Conservation (phyloP, 2,888 invertebrate genomes). For the Apodemia hepburni region DNA sequence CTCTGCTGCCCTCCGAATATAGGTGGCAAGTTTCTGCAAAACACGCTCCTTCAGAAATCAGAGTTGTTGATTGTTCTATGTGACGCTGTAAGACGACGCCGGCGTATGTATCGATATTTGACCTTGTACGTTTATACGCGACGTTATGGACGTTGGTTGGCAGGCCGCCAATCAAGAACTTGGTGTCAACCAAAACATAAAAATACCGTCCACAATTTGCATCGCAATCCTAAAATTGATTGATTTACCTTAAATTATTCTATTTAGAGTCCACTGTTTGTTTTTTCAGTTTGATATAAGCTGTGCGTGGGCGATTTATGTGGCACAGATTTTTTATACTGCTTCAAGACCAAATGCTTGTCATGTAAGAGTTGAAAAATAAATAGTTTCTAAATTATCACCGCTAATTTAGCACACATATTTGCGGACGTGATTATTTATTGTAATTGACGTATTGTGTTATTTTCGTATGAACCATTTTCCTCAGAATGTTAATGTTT, state of each 20-base stretch:
- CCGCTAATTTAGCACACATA: neutral
- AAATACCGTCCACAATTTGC: slow-evolving; percentile 56
- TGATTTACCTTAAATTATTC: slow-evolving; percentile 18
- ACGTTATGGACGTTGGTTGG: slow-evolving; percentile 60
- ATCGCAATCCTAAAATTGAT: slow-evolving; percentile 22
- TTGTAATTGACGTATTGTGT: neutral
- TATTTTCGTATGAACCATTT: neutral
- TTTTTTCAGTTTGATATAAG: slow-evolving; percentile 14
- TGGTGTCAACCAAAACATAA: slow-evolving; percentile 73
- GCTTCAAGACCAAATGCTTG: neutral
- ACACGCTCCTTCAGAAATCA: neutral
- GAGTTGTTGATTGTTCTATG: slow-evolving; percentile 24
- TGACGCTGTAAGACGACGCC: slow-evolving; percentile 34
- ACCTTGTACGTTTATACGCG: slow-evolving; percentile 72
- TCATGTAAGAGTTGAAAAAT: neutral
- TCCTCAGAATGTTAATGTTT: no score
- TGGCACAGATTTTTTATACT: slow-evolving; percentile 6
- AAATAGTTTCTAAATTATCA: neutral
- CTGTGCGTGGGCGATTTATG: slow-evolving; percentile 8
- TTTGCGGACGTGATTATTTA: neutral
- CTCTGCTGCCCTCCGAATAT: neutral
- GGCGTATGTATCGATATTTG: slow-evolving; percentile 65
- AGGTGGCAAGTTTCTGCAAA: neutral
- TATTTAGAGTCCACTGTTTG: slow-evolving; percentile 16
- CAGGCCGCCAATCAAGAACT: slow-evolving; percentile 52